Evolutionary conservation across 2,888 invertebrate species (phyloP), one percentile per base, ranked within the genome.

Genomic region (Amblyteles armatorius): DNA sequence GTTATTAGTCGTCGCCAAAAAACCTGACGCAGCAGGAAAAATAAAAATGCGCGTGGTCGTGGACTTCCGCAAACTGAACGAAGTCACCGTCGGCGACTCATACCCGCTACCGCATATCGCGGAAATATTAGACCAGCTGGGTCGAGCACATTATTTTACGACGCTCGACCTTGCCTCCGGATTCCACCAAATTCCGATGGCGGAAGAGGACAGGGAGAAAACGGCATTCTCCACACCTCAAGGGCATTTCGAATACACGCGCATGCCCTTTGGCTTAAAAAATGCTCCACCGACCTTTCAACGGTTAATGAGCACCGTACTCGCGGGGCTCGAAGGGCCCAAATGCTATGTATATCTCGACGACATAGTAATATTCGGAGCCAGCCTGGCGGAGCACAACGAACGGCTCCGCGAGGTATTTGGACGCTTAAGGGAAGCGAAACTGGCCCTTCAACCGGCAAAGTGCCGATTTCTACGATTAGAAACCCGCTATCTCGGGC

Each of bases 41-140:
- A 26, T 48, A 16, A 48, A 48, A 11, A 3, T 7, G 13, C 13
- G 48, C 3, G 13, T 48, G 13, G 48, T 48, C 13, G 48, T 13
- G 48, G 48, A 48, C 48, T 48, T 48, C 11, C 48, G 48, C 0
- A 65, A 65, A 0, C 3, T 65, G 0, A 65, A 65, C 7, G 13
- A 40, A 3, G 65, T 2, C 5, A 36, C 65, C 11, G 13, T 65
- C 13, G 65, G 65, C 2, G 65, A 40, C n/a, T 65, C 36, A 0
- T 65, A 65, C n/a, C 65, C 65, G 3, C 26, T 26, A 3, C 26
- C 26, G 26, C 26, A 26, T 26, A 26, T 26, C 1, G 26, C 26
- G 26, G 65, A 65, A 13, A 65, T 36, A 16, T n/a, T 65, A 2
- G 65, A 65, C n/a, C 40, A 65, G 13, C 33, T 65, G 7, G 65